Percentiles rank a stretch among this genome's conserved stretches.
phyloP scores from a whole-genome alignment of 2,888 invertebrate genomes.

The Acronicta psi region DNA sequence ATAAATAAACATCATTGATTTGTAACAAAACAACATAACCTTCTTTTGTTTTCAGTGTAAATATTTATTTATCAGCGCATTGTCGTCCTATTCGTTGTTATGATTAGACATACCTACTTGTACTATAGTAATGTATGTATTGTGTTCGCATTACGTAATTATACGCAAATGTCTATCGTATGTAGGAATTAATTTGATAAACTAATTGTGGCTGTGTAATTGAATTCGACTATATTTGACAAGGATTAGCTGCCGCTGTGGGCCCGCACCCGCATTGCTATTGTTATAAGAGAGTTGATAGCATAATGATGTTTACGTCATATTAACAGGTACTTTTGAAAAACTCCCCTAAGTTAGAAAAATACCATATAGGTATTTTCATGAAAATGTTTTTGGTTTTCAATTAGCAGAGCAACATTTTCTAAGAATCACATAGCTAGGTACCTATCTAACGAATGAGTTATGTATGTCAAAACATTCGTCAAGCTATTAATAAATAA shows the following conservation, averaged over 20 bases:
- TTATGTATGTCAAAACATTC: conserved; percentile 15
- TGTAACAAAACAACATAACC: no score
- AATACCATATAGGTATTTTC: no score
- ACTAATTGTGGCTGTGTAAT: conserved; percentile 44
- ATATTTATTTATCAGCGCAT: background rate
- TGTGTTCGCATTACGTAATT: conserved; percentile 11
- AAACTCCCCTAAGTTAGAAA: no score
- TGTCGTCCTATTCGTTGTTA: conserved; percentile 5
- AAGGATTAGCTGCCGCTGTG: conserved; percentile 24
- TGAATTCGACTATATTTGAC: conserved; percentile 43
- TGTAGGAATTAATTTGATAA: conserved; percentile 43
- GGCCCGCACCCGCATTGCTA: conserved; percentile 11
- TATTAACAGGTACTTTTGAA: no score
- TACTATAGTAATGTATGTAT: background rate
- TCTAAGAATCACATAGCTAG: no score
- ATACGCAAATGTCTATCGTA: conserved; percentile 17
- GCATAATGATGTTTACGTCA: background rate
- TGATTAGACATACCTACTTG: conserved; percentile 15
- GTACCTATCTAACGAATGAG: no score
- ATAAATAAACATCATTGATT: no score
- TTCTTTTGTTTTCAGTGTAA: no score
- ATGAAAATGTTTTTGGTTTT: no score
- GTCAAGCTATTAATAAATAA: conserved; percentile 19
- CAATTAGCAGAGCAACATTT: no score
- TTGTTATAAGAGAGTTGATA: conserved; percentile 8